Evolutionary conservation across 2,888 invertebrate species (phyloP).

Genomic region (Magallana nippona): DNA sequence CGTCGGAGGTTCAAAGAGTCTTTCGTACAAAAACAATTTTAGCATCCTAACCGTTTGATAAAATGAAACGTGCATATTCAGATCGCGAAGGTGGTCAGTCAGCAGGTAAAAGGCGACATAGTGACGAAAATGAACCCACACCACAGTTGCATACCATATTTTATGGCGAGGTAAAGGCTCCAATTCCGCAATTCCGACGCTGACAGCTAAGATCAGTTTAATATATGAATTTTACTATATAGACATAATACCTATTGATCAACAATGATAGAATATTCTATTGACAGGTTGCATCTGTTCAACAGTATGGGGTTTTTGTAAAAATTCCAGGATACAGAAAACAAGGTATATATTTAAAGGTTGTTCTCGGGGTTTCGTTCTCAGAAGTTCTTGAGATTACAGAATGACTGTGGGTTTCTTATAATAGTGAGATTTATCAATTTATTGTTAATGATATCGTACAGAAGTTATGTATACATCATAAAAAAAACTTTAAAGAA

Average conservation of each 20-base stretch:
- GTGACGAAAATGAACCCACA: slow-evolving; percentile 1
- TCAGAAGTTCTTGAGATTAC: no score
- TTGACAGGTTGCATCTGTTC: slow-evolving; percentile 72
- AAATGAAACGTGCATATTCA: slow-evolving; percentile 10
- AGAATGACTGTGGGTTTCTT: not conserved
- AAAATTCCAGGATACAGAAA: slow-evolving; percentile 73
- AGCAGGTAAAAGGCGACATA: not conserved
- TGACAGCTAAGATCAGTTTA: not conserved
- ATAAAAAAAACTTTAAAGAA: no score
- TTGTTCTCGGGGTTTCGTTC: no score
- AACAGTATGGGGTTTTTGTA: slow-evolving; percentile 76
- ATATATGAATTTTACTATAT: no score
- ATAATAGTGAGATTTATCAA: no score
- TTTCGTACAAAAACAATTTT: not conserved
- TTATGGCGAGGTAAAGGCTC: slow-evolving; percentile 30
- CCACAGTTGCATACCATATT: slow-evolving; percentile 31
- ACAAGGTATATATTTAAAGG: slow-evolving; percentile 66
- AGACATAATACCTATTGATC: no score
- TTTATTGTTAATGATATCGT: no score
- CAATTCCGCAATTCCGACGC: not conserved
- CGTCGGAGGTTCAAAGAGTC: not conserved
- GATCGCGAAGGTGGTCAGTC: not conserved
- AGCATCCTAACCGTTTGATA: not conserved
- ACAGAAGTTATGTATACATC: no score
- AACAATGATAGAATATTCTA: not conserved